A percentile compares a stretch with the other conserved stretches of the same genome.
Conservation (phyloP, 2,797 vertebrate species). For the Notamacropus eugenii region DNA sequence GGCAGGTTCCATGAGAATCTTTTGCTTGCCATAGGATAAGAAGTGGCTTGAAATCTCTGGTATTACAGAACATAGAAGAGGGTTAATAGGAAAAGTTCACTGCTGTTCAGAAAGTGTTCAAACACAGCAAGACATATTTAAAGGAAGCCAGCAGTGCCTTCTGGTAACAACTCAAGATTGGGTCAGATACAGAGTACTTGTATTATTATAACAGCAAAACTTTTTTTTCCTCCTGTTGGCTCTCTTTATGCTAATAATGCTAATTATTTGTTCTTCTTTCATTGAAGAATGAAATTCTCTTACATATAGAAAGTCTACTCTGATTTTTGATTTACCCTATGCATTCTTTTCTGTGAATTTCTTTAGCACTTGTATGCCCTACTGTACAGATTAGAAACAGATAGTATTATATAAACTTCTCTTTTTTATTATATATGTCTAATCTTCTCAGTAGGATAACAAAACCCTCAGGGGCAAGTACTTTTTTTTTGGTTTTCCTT, state of each 20-base stretch:
- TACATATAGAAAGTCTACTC: neutral
- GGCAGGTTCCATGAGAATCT: neutral
- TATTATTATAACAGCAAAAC: neutral
- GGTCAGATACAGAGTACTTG: neutral
- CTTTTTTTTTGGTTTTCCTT: neutral
- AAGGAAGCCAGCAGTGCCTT: slow-evolving; percentile 16
- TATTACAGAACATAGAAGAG: neutral
- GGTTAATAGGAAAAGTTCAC: neutral
- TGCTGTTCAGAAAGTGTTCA: slow-evolving; percentile 7
- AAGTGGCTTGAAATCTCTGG: neutral
- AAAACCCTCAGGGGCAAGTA: too few relatives aligned
- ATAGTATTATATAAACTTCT: neutral
- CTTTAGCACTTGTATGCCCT: neutral
- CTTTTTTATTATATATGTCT: neutral
- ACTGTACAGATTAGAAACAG: neutral
- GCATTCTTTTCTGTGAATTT: neutral
- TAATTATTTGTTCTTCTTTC: neutral
- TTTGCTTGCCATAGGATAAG: neutral
- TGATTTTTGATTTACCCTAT: neutral
- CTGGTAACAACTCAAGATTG: neutral
- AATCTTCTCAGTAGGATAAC: neutral
- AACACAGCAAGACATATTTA: neutral
- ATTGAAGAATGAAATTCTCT: neutral
- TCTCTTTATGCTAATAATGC: neutral
- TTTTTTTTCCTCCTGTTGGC: neutral